These are phyloP conservation scores for Nephila pilipes DNA, from an alignment of 1,140 invertebrate species.

Conservation along the genomic window DNA sequence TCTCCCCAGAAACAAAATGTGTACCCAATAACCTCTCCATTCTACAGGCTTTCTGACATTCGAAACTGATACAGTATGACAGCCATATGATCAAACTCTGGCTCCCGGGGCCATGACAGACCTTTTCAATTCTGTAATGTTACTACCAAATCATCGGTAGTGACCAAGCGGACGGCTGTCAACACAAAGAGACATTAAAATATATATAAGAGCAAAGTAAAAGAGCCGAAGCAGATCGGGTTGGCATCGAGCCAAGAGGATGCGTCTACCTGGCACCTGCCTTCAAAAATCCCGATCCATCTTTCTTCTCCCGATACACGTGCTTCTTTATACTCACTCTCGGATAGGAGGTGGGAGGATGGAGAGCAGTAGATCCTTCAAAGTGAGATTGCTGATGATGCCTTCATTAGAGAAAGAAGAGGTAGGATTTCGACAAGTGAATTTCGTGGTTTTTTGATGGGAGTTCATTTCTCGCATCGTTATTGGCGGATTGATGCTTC, in stretches of 20 bases:
- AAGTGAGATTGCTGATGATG: constrained; percentile 42
- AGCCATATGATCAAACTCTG: too few relatives aligned
- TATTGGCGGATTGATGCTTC: constrained; percentile 19
- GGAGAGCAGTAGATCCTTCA: background rate
- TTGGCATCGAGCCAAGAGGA: constrained; percentile 48
- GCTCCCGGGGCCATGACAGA: background rate
- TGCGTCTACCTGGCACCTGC: constrained; percentile 71
- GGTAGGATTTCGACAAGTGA: constrained; percentile 33
- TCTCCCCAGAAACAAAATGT: too few relatives aligned
- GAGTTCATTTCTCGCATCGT: constrained; percentile 22
- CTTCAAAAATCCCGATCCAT: constrained; percentile 56
- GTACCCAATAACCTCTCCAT: too few relatives aligned
- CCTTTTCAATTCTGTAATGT: background rate
- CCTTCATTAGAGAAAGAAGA: constrained; percentile 54
- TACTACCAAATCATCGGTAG: background rate
- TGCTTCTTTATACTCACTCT: background rate
- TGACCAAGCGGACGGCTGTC: background rate
- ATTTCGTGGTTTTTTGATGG: constrained; percentile 16
- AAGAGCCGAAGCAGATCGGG: background rate
- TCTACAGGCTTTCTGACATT: too few relatives aligned
- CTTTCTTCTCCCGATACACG: constrained; percentile 26
- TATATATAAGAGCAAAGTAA: constrained; percentile 5
- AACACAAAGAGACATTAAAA: constrained; percentile 5
- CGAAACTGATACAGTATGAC: too few relatives aligned
- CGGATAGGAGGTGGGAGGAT: background rate